These are phyloP conservation scores for Andrena minutula DNA, from an alignment of 2,888 invertebrate genomes.

Conservation along the genomic window DNA sequence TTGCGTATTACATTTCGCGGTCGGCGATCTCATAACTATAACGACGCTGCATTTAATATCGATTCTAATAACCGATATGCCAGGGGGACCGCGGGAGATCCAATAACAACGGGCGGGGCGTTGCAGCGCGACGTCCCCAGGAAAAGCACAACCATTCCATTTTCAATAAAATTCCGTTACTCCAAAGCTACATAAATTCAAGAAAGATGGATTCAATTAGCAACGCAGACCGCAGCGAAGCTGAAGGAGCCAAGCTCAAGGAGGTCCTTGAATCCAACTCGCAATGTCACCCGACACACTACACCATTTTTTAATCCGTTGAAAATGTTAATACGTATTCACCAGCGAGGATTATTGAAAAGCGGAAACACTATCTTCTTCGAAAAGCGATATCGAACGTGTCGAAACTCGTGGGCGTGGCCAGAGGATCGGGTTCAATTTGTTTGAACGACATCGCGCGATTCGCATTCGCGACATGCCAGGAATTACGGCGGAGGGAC, in stretches of 20 bases:
- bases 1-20: slow-evolving; percentile 24
- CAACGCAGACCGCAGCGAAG: no score
- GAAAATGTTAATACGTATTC: no score
- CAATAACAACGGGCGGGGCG: not conserved
- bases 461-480: slow-evolving; percentile 4
- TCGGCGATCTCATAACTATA: slow-evolving; percentile 18
- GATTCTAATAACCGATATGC: slow-evolving; percentile 12
- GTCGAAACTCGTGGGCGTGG: not conserved
- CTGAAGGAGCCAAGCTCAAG: no score
- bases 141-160: slow-evolving; percentile 2
- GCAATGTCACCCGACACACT: no score
- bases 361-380: no score
- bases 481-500: not conserved
- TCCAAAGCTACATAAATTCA: not conserved
- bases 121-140: not conserved
- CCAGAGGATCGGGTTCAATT: not conserved
- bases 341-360: no score
- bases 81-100: not conserved
- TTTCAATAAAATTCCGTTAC: not conserved
- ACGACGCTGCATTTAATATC: slow-evolving; percentile 3
- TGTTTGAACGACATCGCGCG: not conserved
- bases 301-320: no score
- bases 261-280: no score
- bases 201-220: not conserved
- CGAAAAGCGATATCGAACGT: not conserved